These are phyloP conservation scores for Achatina immaculata DNA, from an alignment of 1,140 invertebrate genomes.

Conservation along the genomic window DNA sequence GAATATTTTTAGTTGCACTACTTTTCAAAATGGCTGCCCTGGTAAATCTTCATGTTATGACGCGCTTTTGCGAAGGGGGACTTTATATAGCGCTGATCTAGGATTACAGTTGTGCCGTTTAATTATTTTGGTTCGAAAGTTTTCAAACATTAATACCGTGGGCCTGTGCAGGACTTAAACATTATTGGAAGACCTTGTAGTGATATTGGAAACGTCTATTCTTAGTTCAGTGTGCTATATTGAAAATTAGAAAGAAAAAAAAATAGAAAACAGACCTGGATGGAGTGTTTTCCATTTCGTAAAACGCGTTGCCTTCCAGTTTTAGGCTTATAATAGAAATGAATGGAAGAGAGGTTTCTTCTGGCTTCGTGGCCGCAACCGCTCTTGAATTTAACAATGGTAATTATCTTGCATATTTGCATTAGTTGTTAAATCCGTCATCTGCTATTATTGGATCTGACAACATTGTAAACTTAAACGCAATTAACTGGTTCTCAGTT, in stretches of 20 bases:
- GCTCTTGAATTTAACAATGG: slow-evolving; percentile 17
- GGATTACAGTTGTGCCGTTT: background rate
- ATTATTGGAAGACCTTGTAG: background rate
- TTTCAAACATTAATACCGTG: background rate
- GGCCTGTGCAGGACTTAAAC: background rate
- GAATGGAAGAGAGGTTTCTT: background rate
- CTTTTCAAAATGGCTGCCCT: slow-evolving; percentile 28
- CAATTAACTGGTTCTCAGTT: too few species aligned
- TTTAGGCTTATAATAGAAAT: background rate
- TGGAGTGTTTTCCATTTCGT: background rate
- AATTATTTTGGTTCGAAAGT: background rate
- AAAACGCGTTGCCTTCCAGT: background rate
- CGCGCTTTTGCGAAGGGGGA: background rate
- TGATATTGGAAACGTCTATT: too few species aligned
- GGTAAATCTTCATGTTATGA: slow-evolving; percentile 27
- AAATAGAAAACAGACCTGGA: too few species aligned
- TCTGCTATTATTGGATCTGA: too few species aligned
- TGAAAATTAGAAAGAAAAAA: too few species aligned
- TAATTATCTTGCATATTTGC: too few species aligned
- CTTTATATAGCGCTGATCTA: background rate
- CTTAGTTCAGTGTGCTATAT: too few species aligned
- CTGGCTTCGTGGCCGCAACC: slow-evolving; percentile 11
- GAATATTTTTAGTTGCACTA: slow-evolving; percentile 3
- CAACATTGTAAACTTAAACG: too few species aligned
- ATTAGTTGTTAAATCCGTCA: too few species aligned